Base-by-base conservation (phyloP, 1,140 invertebrate species). In the Hylaeus anthracinus region DNA sequence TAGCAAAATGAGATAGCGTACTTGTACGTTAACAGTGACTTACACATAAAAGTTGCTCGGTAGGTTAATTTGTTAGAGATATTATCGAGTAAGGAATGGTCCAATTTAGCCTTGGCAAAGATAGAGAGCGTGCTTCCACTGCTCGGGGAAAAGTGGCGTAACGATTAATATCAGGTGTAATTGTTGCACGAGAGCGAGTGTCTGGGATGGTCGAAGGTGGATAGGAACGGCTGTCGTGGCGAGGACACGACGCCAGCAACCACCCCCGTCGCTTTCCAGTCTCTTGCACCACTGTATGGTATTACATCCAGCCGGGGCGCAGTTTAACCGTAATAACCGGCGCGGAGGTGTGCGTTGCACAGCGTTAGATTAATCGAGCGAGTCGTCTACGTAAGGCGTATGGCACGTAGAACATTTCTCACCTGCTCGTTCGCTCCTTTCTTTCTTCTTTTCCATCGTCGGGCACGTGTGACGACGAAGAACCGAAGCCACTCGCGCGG, bases 341-440 rank as follows among this genome's bases (percentile, higher is more conserved):
- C 72, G 26, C 41, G 69, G 81, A 26, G 26, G 26, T 26, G 63
- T 67, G 69, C 72, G 56, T 51, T 15, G 60, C 67, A 55, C 53
- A 2, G 55, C 69, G 76, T 67, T 71, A 55, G 69, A 86, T 76
- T 80, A 75, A 74, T 64, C 53, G 67, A 86, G 67, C 60, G 64
- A 45, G 69, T 77, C 72, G 81, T n/a, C 80, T 78, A 66, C 81
- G 69, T 83, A 80, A 69, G 58, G 51, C 60, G 69, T 83, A 80
- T 73, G 81, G 72, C 84, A 79, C 69, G 80, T 83, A 61, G 41
- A 73, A 48, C 37, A 56, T 73, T 77, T 79, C 61, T 80, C 72
- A 67, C 79, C 69, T 82, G 53, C 67, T 67, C 56, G 9, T 51
- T 26, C 15, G 6, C 45, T 12, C 39, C 15, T 63, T 45, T 55